Evolutionary conservation across 2,888 invertebrate genomes (phyloP), one percentile per base, ranked within the genome.

Genomic region (Xanthorhoe spadicearia): DNA sequence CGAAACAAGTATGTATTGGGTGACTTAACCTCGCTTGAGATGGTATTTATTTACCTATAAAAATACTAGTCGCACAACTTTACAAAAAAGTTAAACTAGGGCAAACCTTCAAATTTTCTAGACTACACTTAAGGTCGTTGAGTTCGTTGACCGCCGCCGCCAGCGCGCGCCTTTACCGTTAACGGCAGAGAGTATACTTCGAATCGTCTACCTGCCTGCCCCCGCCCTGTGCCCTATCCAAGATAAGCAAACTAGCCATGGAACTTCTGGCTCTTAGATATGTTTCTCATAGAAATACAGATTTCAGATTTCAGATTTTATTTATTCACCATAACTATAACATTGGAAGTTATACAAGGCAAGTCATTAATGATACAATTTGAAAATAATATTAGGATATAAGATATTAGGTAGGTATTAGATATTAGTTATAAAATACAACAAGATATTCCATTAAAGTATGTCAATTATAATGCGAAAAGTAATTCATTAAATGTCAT

Each of bases 31-130:
- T 43, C 9, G 35, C 8, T 13, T 5, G 4, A n/a, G n/a, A 48
- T 17, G 48, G 15, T 17, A 17, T 17, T 48, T 48, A n/a, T n/a
- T n/a, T 15, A 15, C 17, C 7, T 17, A 48, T 4, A 48, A 48
- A 48, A 17, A 48, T 8, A 13, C 5, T 48, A 17, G 48, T 15
- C 48, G 51, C 51, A 51, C 15, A 51, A 59, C 19, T n/a, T n/a
- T 13, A 18, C 17, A 52, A 8, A 53, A 19, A 17, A 58, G 46
- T 77, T 83, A 83, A 90, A 85, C 80, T 90, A 79, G 91, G 86
- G 74, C 86, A 83, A 81, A 86, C 85, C 88, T 83, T 89, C 86
- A 83, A 88, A 89, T 85, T 17, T 85, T 88, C 83, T 90, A 89
- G 88, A 86, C 86, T 81, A 82, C 78, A 78, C 77, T 82, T 85